Conservation (phyloP, 2,113 vertebrate genomes). For the Suncus etruscus region DNA sequence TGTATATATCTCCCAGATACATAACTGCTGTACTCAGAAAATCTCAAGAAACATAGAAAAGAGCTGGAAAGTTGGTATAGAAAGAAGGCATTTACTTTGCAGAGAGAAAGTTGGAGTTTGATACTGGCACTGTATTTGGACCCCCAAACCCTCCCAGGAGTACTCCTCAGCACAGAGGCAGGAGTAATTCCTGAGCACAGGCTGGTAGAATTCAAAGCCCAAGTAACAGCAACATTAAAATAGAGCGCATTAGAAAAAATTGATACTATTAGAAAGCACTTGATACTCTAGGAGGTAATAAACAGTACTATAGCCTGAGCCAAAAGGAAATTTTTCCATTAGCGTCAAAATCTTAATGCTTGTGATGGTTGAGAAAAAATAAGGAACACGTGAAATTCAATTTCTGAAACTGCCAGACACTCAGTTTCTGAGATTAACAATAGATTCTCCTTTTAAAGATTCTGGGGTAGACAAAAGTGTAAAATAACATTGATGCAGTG, state of each 20-base stretch:
- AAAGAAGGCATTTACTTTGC: too few species aligned
- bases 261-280: slow-evolving; percentile 2
- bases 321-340: background rate
- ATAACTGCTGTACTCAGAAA: background rate
- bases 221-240: slow-evolving; percentile 3
- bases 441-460: background rate
- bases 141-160: too few species aligned
- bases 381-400: background rate
- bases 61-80: background rate
- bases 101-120: too few species aligned
- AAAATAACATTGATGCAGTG: background rate
- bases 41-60: slow-evolving; percentile 17
- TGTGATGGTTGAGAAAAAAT: background rate
- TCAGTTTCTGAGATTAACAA: background rate
- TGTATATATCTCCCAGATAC: too few species aligned
- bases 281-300: background rate
- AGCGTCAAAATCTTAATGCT: background rate
- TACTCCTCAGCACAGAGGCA: too few species aligned
- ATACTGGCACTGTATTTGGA: too few species aligned
- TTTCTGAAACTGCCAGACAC: background rate
- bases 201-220: too few species aligned
- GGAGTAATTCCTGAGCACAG: too few species aligned
- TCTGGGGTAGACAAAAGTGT: background rate
- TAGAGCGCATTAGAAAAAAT: background rate
- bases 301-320: background rate